Base-by-base conservation (phyloP, 2,888 invertebrate genomes). In the Dryococelus australis region DNA sequence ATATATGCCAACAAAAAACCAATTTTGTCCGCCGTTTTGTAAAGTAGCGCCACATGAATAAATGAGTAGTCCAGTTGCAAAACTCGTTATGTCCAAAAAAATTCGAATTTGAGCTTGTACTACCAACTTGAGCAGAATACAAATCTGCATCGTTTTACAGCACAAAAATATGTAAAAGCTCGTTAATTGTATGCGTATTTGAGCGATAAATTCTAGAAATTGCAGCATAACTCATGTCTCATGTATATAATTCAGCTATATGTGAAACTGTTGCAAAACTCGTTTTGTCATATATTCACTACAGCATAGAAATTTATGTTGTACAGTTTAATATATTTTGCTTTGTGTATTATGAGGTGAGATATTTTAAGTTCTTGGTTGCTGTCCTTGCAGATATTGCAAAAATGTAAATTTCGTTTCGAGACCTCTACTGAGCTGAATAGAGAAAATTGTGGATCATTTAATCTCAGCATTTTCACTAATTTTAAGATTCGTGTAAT, bases 41-140 rank as follows among this genome's bases (percentile, higher is more conserved):
- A 35, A 35, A 4, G 4, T 35, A 35, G 35, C 35, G 35, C 35
- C 35, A 35, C 35, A 35, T 35, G 4, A 35, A 35, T 3, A 35
- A 35, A 35, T 35, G 81, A 81, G 81, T 26, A 5, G 81, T 27
- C 81, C 81, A 81, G 27, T 81, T 26, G 13, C 81, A 81, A 81
- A 81, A 81, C 27, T 81, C 81, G 27, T 27, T 27, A 81, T 81
- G 27, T 35, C 81, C 27, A 81, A 81, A 35, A 81, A 81, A 47
- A 9, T 47, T n/a, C 47, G 47, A 47, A 81, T 13, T 81, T 9
- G 81, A 27, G 20, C 81, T 35, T 5, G 13, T 35, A 81, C 35
- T 47, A 12, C 35, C 28, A 35, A 12, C 6, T 20, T 65, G 16
- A 20, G 13, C 10, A 26, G 81, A 35, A 35, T n/a, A n/a, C 5